phyloP scores from a whole-genome alignment of 2,888 invertebrate genomes.

The Horisme vitalbata region DNA sequence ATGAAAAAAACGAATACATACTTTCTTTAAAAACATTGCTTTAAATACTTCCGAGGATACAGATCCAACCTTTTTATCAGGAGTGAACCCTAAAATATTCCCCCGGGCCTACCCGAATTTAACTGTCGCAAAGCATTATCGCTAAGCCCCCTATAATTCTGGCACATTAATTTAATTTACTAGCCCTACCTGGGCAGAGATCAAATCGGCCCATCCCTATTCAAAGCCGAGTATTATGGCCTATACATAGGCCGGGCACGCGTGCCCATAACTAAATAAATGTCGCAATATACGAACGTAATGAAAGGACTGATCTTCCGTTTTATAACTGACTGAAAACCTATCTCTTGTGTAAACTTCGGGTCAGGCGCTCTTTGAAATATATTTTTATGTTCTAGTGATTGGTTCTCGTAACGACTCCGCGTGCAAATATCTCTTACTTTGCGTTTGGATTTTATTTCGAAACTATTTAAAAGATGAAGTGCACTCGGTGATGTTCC shows the following conservation, averaged over 20 bases:
- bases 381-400: too few species aligned
- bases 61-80: conserved; percentile 16
- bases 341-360: conserved; percentile 38
- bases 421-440: too few species aligned
- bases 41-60: conserved; percentile 14
- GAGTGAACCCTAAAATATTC: conserved; percentile 17
- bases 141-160: conserved; percentile 34
- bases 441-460: too few species aligned
- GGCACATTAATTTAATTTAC: conserved; percentile 32
- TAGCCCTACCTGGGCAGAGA: conserved; percentile 30
- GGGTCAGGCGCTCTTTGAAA: background rate
- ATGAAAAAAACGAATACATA: background rate
- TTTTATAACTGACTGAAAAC: conserved; percentile 48
- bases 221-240: conserved; percentile 27
- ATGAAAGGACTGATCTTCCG: conserved; percentile 53
- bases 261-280: conserved; percentile 45
- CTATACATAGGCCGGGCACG: conserved; percentile 19
- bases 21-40: background rate
- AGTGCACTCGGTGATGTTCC: too few species aligned
- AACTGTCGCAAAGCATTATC: conserved; percentile 28
- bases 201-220: conserved; percentile 30
- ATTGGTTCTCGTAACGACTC: too few species aligned
- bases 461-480: too few species aligned
- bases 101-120: conserved; percentile 19
- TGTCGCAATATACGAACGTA: conserved; percentile 49